Conservation (phyloP, 2,797 vertebrate genomes). For the Nannoperca obscura region DNA sequence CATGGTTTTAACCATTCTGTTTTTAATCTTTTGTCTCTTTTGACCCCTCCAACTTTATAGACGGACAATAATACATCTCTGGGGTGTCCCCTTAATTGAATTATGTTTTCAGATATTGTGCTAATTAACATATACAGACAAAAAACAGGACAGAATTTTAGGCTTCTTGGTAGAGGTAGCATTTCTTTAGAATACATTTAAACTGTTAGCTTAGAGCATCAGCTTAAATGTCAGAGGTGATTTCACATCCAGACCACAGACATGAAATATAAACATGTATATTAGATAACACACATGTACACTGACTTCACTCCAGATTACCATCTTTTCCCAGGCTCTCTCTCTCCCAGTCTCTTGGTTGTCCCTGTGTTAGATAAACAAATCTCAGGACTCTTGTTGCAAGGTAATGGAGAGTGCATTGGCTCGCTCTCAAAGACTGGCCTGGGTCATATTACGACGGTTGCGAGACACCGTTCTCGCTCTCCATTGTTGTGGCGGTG, state of each 20-base stretch:
- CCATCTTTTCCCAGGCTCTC: slow-evolving; percentile 38
- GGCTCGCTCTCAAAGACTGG: slow-evolving; percentile 28
- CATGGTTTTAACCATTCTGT: background rate
- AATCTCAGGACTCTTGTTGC: slow-evolving; percentile 36
- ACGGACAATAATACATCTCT: too few species aligned
- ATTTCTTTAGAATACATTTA: background rate
- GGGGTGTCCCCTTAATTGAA: background rate
- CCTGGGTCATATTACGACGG: slow-evolving; percentile 49
- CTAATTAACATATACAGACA: background rate
- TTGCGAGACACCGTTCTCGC: slow-evolving; percentile 37
- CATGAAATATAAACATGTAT: slow-evolving; percentile 7
- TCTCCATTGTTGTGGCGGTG: slow-evolving; percentile 23
- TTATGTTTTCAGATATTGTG: background rate
- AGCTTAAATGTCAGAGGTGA: background rate
- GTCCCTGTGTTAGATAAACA: slow-evolving; percentile 36
- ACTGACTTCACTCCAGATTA: slow-evolving; percentile 29
- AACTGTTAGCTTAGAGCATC: background rate
- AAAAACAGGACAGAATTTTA: background rate
- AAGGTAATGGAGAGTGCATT: slow-evolving; percentile 50
- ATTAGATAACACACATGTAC: slow-evolving; percentile 6
- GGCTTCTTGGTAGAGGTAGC: background rate
- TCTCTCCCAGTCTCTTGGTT: slow-evolving; percentile 6
- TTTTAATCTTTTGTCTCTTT: background rate
- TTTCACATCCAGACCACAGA: slow-evolving; percentile 1
- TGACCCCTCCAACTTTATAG: background rate